Conservation (phyloP, 2,113 vertebrate genomes). For the Silurus meridionalis region DNA sequence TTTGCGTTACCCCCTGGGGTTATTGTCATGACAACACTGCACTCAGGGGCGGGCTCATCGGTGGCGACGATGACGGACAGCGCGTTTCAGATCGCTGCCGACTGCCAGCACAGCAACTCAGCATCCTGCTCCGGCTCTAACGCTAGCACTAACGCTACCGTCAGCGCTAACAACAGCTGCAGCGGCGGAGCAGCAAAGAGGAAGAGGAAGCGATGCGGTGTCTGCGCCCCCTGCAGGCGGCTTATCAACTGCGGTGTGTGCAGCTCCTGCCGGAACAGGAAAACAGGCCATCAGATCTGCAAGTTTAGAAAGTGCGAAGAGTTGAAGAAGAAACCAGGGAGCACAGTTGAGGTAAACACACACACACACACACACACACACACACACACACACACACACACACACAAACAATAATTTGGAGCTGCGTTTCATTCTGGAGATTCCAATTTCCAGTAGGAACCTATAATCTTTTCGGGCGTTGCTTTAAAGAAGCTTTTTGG, state of each 20-base stretch:
- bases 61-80: conserved; percentile 77
- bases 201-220: conserved; percentile 92
- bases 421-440: not conserved
- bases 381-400: conserved; percentile 27
- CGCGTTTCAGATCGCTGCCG: conserved; percentile 90
- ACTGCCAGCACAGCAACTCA: conserved; percentile 86
- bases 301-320: conserved; percentile 98
- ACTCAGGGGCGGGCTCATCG: conserved; percentile 84
- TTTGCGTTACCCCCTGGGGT: conserved; percentile 90
- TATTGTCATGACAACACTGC: conserved; percentile 91
- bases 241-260: conserved; percentile 97
- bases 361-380: conserved; percentile 33
- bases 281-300: conserved; percentile 98
- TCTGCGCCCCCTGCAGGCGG: conserved; percentile 90
- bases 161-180: conserved; percentile 63
- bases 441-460: not conserved
- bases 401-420: not conserved
- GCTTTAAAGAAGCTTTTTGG: not conserved
- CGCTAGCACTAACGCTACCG: conserved; percentile 46
- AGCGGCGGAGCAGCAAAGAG: conserved; percentile 78
- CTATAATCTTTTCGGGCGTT: not conserved
- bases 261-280: conserved; percentile 94
- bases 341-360: conserved; percentile 82
- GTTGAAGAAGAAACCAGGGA: conserved; percentile 95
- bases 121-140: conserved; percentile 72